Evolutionary conservation across 1,140 invertebrate genomes (phyloP), one percentile per base, ranked within the genome.

Genomic region (Listronotus oregonensis): DNA sequence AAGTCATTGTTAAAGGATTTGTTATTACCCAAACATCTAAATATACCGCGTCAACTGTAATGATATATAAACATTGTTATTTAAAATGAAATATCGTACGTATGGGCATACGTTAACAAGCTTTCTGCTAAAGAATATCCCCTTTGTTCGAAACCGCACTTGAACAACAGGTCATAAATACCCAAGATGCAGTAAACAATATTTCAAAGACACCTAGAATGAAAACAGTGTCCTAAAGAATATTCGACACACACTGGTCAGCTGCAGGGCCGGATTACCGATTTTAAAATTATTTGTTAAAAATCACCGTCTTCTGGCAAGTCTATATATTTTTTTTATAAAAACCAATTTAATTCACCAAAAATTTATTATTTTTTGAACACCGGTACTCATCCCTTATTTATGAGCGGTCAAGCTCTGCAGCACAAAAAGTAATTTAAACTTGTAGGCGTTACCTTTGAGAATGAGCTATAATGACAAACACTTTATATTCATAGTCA

Each of bases 51-150:
- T 74, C 70, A 66, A 59, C 39, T 67, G 61, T 71, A 75, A 73
- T 74, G 73, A 77, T 75, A 75, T 77, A 75, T 77, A 75, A 74
- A 76, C 75, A 74, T 73, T 72, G 74, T 73, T 74, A 75, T 75
- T 75, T 73, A 74, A 74, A 73, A 75, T 77, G 71, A 75, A 74
- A 74, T 77, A 77, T 71, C 63, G 70, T 70, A 56, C 69, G 56
- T 71, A 73, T 66, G 70, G 64, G 71, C 65, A 73, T 73, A 74
- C 72, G 73, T 76, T 76, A 75, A 76, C 75, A 75, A 76, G 75
- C 62, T 73, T 73, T 69, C 69, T 70, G 67, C 67, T 73, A 70
- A 73, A 76, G 73, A 76, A 73, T 73, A 75, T 72, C 66, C 60
- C 71, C 74, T 76, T 76, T 76, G 73, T 76, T 75, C 70, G 51